Evolutionary conservation across 37 sponge, comb jelly and placozoan species (phyloP).

Genomic region (Amphimedon queenslandica): DNA sequence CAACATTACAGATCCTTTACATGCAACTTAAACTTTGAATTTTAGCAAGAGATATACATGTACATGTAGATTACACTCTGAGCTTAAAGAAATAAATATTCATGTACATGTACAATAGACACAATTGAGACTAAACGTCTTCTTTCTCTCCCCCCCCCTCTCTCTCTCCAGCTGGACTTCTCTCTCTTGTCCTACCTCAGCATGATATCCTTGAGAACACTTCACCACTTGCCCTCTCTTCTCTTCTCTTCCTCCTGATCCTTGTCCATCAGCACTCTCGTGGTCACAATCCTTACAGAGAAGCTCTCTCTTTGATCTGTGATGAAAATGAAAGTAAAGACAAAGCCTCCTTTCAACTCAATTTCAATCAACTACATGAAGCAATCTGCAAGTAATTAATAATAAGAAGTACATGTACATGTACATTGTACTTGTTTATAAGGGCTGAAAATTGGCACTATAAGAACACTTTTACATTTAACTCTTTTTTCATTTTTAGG

Average conservation of each 20-base stretch:
- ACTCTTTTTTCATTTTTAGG: background rate
- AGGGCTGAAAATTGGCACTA: too few relatives aligned
- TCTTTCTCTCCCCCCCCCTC: too few relatives aligned
- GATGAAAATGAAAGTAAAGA: conserved; percentile 32
- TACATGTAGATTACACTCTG: too few relatives aligned
- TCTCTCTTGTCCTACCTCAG: conserved; percentile 47
- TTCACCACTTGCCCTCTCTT: conserved; percentile 67
- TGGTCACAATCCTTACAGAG: conserved; percentile 60
- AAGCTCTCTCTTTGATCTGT: conserved; percentile 46
- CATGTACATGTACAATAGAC: too few relatives aligned
- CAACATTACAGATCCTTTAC: too few relatives aligned
- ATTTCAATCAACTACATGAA: conserved; percentile 66
- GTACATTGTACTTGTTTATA: background rate
- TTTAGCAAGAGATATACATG: too few relatives aligned
- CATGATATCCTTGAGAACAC: background rate
- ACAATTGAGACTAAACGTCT: background rate
- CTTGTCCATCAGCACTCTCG: conserved; percentile 44
- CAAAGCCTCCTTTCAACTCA: conserved; percentile 30
- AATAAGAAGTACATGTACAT: background rate
- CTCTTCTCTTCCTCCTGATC: conserved; percentile 68
- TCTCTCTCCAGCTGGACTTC: conserved; percentile 76
- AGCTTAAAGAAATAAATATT: too few relatives aligned
- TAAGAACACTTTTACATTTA: background rate
- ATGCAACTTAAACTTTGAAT: too few relatives aligned
- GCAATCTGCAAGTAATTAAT: conserved; percentile 59